Conservation (phyloP, 2,888 invertebrate species). For the Brenthis daphne region DNA sequence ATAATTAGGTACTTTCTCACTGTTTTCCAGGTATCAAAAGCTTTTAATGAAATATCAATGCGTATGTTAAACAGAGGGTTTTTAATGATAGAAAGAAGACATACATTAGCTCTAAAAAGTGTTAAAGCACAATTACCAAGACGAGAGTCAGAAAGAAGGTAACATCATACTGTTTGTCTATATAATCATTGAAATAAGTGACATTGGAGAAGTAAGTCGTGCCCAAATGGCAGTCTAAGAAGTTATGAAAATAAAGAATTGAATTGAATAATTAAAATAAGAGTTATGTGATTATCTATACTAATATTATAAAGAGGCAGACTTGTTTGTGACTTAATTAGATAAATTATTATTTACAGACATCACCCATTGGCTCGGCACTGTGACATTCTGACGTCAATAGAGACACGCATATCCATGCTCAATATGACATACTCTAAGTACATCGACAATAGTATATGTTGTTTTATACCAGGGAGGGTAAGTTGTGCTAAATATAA, state of each 20-base stretch:
- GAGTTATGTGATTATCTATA: not conserved
- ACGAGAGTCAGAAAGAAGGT: slow-evolving; percentile 93
- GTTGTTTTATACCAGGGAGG: slow-evolving; percentile 97
- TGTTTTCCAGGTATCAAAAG: slow-evolving; percentile 86
- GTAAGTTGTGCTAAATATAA: slow-evolving; percentile 67
- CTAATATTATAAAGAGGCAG: not conserved
- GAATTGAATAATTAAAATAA: too few relatives aligned
- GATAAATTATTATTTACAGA: slow-evolving; percentile 59
- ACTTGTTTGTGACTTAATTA: not conserved
- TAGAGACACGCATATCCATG: slow-evolving; percentile 95
- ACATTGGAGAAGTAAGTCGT: too few relatives aligned
- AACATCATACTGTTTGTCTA: slow-evolving; percentile 20
- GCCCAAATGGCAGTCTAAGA: too few relatives aligned
- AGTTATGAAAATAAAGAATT: too few relatives aligned
- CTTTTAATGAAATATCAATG: slow-evolving; percentile 89
- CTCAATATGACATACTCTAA: slow-evolving; percentile 96
- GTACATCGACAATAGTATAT: slow-evolving; percentile 90
- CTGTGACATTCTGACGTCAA: slow-evolving; percentile 93
- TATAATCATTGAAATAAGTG: not conserved
- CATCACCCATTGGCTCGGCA: slow-evolving; percentile 93
- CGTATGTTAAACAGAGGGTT: slow-evolving; percentile 92
- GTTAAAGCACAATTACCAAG: slow-evolving; percentile 92
- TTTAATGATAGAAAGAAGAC: slow-evolving; percentile 88
- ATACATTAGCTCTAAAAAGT: slow-evolving; percentile 87
- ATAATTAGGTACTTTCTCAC: not conserved